Base-by-base conservation (phyloP, 2,888 invertebrate species). In the Morinoia aosen region DNA sequence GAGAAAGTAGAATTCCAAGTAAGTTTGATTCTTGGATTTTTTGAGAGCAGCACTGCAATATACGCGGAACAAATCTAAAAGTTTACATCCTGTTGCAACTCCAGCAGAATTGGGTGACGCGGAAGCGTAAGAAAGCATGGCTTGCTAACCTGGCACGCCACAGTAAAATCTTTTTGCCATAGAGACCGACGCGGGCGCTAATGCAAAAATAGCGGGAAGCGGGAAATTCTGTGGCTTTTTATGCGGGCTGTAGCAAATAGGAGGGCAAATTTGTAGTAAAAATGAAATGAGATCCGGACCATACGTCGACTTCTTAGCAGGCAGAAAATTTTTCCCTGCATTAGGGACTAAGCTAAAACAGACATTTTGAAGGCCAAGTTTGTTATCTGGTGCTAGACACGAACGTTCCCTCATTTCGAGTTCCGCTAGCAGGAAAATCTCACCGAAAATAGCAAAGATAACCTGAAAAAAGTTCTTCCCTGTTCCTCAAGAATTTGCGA, bases 161-260 rank as follows among this genome's bases (percentile, higher is more conserved):
- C 4, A 61, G 33, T 25, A 8, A 33, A 76, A 76, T 25, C 33
- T 76, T 76, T 76, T 76, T 2, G 76, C 76, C 76, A 33, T 14
- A 33, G 8, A 76, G 14, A 76, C 33, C 0, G 33, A 33, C 76
- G 25, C 76, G 0, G 25, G 33, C 25, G 76, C 33, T 12, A 76
- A 76, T 76, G 76, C 76, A 76, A 76, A 33, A 76, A 76, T 76
- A 64, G n/a, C n/a, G n/a, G n/a, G n/a, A n/a, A n/a, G 76, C 76
- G 76, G 76, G 76, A 76, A 76, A 76, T 16, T 12, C 76, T 10
- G 25, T 76, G 76, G 76, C 25, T 76, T 76, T 76, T 33, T 76
- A 76, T 76, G 33, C 76, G 25, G 33, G 76, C 76, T 76, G 25
- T 76, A 76, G 76, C 76, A 33, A 76, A 76, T 33, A 19, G 10